A percentile compares a stretch with the other conserved stretches of the same genome.
These are phyloP conservation scores for Drosophila ogumai DNA, from an alignment of 1,140 invertebrate species.

Conservation along the genomic window DNA sequence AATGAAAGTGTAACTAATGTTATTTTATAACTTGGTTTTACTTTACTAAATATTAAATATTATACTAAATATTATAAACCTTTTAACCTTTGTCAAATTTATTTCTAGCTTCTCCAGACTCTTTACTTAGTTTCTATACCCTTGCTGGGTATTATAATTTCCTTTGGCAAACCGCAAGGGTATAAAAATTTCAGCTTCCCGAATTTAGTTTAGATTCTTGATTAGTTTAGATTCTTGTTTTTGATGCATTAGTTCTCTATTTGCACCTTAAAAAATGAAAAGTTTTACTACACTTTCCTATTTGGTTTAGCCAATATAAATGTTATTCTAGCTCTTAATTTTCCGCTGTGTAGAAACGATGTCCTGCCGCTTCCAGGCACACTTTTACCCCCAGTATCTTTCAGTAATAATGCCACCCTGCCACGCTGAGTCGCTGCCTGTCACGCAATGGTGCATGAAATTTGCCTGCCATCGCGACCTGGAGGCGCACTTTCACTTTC, in stretches of 20 bases:
- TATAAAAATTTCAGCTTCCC: too few species aligned
- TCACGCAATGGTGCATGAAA: slow-evolving; percentile 75
- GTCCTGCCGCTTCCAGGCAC: slow-evolving; percentile 71
- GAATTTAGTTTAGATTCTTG: too few species aligned
- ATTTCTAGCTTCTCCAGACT: not conserved
- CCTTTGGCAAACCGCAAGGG: too few species aligned
- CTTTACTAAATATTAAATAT: not conserved
- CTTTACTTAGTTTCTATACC: not conserved
- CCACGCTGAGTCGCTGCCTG: slow-evolving; percentile 25
- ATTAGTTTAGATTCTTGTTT: too few species aligned
- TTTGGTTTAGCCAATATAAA: not conserved
- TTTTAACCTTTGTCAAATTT: not conserved
- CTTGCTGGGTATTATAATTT: too few species aligned
- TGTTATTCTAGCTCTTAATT: not conserved
- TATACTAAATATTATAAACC: not conserved
- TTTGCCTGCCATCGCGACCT: slow-evolving; percentile 55
- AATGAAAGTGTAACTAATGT: too few species aligned
- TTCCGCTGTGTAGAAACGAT: slow-evolving; percentile 21
- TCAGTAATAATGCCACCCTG: not conserved
- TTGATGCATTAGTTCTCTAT: fast-evolving
- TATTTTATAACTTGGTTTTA: not conserved
- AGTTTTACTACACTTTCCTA: not conserved
- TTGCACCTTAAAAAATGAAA: not conserved
- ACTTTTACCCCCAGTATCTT: slow-evolving; percentile 36
- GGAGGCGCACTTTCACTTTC: slow-evolving; percentile 76